Evolutionary conservation across 2,113 vertebrate species (phyloP).

Genomic region (Gadus macrocephalus): DNA sequence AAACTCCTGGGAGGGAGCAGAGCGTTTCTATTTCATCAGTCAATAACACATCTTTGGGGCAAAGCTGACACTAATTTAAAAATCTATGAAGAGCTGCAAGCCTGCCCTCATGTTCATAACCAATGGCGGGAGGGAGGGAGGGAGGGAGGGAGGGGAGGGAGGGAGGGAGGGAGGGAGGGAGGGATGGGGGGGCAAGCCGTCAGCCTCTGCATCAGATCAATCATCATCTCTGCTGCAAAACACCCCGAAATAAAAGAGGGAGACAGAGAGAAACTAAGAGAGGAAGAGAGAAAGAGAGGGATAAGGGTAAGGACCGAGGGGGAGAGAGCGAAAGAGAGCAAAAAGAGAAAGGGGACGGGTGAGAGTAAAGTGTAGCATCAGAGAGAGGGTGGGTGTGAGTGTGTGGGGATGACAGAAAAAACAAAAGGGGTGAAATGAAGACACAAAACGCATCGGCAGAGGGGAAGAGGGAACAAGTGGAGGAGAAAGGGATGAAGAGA

Average conservation of each 20-base stretch:
- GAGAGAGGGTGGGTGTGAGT: no score
- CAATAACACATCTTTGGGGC: constrained; percentile 81
- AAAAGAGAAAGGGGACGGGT: constrained; percentile 8
- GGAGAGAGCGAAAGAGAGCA: neutral
- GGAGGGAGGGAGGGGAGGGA: neutral
- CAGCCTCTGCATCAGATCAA: neutral
- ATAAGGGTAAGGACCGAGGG: neutral
- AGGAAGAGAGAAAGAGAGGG: neutral
- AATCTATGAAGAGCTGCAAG: constrained; percentile 73
- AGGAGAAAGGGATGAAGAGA: constrained; percentile 18
- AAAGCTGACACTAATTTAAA: constrained; percentile 82
- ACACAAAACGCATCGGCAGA: neutral
- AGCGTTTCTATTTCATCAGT: constrained; percentile 75
- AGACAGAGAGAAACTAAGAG: no score
- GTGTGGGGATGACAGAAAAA: no score
- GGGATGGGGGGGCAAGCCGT: neutral
- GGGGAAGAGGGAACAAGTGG: no score
- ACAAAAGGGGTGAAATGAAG: no score
- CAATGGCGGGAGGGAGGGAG: constrained; percentile 49
- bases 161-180: constrained; percentile 1
- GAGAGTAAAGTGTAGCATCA: no score
- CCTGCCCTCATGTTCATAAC: constrained; percentile 72
- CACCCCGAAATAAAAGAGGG: neutral
- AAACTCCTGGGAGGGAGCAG: constrained; percentile 74
- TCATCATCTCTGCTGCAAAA: neutral